Percentiles rank a stretch among this genome's conserved stretches.
These are phyloP conservation scores for Homalodisca vitripennis DNA, from an alignment of 1,140 invertebrate species.

Conservation along the genomic window DNA sequence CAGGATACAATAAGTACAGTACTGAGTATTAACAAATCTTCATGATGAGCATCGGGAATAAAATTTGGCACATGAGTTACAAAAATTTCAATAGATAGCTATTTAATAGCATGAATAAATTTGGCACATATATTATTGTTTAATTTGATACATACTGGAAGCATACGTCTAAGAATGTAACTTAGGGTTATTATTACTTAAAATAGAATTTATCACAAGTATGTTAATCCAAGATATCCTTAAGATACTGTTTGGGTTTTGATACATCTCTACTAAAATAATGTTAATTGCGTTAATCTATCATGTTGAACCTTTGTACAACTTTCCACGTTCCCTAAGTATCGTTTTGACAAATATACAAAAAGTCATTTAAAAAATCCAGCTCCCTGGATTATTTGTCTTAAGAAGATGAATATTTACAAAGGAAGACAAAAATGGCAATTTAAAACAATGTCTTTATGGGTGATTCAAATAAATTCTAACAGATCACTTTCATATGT, in stretches of 20 bases:
- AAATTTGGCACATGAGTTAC: constrained; percentile 16
- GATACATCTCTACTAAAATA: constrained; percentile 8
- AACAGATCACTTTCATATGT: neutral
- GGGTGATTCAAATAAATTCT: neutral
- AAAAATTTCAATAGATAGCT: neutral
- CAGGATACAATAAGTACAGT: neutral
- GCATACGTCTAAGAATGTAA: constrained; percentile 6
- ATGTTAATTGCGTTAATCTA: neutral
- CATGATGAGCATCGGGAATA: neutral
- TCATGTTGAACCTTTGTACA: neutral
- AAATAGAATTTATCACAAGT: constrained; percentile 16
- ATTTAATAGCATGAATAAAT: constrained; percentile 11
- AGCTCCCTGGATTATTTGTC: neutral
- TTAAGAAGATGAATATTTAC: constrained; percentile 2
- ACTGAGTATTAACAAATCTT: constrained; percentile 2
- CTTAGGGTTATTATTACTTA: neutral
- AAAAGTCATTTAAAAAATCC: constrained; percentile 14
- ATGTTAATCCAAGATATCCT: constrained; percentile 10
- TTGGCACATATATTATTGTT: constrained; percentile 18
- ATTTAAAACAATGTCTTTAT: constrained; percentile 14
- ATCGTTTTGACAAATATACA: constrained; percentile 13
- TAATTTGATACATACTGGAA: neutral
- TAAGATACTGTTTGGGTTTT: constrained; percentile 4
- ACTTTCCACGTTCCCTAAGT: neutral
- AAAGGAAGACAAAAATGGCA: constrained; percentile 12